These are phyloP conservation scores for Phalacrocorax brasilianus DNA, from an alignment of 2,113 vertebrate species.

Conservation along the genomic window DNA sequence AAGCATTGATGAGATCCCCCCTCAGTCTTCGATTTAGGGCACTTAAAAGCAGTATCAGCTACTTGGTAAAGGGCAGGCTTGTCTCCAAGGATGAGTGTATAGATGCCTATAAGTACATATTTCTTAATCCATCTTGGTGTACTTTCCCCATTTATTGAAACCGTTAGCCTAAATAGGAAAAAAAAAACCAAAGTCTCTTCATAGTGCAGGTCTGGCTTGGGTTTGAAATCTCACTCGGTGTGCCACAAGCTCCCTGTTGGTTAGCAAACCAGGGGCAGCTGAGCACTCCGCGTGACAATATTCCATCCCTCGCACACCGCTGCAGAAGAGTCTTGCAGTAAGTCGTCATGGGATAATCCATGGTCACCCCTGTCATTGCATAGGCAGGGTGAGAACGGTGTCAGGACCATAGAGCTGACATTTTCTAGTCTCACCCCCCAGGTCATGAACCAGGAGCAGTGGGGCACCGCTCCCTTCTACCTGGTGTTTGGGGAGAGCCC, in stretches of 20 bases:
- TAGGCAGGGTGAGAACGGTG: fast-evolving
- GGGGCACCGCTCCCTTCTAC: fast-evolving
- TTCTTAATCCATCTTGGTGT: neutral
- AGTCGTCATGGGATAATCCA: fast-evolving
- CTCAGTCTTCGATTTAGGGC: too few species aligned
- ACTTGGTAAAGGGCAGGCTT: neutral
- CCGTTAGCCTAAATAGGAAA: neutral
- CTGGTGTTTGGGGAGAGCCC: neutral
- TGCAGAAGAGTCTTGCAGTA: neutral
- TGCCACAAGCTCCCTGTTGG: neutral
- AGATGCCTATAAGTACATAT: neutral
- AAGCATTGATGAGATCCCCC: too few species aligned
- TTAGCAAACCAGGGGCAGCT: too few species aligned
- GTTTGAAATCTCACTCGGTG: neutral
- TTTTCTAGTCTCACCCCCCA: neutral
- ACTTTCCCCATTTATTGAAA: neutral
- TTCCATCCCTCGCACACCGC: fast-evolving
- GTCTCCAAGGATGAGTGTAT: neutral
- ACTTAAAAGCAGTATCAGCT: neutral
- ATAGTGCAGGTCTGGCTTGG: too few species aligned
- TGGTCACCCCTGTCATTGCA: fast-evolving
- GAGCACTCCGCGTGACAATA: fast-evolving
- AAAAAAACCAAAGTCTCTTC: neutral
- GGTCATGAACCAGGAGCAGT: fast-evolving
- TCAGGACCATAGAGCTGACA: fast-evolving